These are phyloP conservation scores for Allolobophora icterica DNA, from an alignment of 2,888 invertebrate genomes.

Conservation along the genomic window DNA sequence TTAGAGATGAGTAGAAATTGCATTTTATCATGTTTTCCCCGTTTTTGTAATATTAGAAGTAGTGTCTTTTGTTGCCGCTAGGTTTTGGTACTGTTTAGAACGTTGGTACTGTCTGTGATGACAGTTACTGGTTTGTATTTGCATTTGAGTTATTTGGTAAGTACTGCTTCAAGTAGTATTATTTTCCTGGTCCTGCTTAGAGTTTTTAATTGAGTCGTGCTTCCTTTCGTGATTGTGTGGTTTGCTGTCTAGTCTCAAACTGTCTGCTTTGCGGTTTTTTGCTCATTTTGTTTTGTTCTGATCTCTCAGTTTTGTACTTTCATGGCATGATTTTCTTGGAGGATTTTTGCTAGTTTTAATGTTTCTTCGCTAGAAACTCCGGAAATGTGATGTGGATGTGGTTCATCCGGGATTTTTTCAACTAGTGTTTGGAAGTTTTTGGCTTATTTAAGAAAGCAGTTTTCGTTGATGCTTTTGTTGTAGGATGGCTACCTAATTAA, in stretches of 20 bases:
- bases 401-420: background rate
- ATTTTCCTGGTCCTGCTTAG: background rate
- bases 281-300: conserved; percentile 7
- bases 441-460: background rate
- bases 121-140: background rate
- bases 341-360: background rate
- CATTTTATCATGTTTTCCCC: background rate
- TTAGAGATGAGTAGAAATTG: background rate
- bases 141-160: conserved; percentile 8
- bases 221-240: background rate
- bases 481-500: conserved; percentile 6
- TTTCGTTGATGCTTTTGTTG: background rate
- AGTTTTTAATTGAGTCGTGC: conserved; percentile 3
- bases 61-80: background rate
- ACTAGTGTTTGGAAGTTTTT: background rate
- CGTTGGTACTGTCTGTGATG: background rate
- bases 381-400: background rate
- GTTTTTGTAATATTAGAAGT: background rate
- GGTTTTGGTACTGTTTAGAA: background rate
- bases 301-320: background rate
- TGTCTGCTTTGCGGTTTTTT: background rate
- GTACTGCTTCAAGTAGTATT: background rate
- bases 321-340: background rate
- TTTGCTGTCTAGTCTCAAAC: background rate
- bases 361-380: background rate